A percentile compares a stretch with the other conserved stretches of the same genome.
Conservation (phyloP, 2,113 vertebrate species). For the Lepus europaeus region DNA sequence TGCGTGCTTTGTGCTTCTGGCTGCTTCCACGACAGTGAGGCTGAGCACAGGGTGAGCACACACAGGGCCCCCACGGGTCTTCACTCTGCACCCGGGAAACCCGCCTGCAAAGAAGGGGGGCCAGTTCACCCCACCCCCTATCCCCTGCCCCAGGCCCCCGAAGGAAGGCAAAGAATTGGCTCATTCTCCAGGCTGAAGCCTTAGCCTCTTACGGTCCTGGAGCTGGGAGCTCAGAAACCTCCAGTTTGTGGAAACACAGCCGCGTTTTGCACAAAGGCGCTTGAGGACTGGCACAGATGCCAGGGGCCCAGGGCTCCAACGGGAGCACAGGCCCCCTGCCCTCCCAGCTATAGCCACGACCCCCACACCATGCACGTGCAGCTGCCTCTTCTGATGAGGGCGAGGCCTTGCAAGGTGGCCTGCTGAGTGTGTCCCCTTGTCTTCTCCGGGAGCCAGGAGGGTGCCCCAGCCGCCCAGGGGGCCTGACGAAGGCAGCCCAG, state of each 20-base stretch:
- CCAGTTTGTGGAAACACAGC: background rate
- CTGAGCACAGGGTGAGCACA: background rate
- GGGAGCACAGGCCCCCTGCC: too few species aligned
- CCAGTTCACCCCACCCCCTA: too few species aligned
- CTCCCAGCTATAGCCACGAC: too few species aligned
- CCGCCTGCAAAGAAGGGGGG: background rate
- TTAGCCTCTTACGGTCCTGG: background rate
- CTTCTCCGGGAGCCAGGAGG: background rate
- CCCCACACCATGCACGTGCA: too few species aligned
- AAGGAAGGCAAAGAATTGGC: too few species aligned
- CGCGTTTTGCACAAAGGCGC: background rate
- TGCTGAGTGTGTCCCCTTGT: background rate
- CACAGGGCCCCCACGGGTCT: background rate
- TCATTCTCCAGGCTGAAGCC: background rate
- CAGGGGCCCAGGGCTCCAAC: background rate
- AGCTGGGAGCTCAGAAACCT: background rate
- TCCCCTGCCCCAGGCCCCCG: too few species aligned
- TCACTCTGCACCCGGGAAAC: too few species aligned
- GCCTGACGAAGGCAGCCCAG: background rate
- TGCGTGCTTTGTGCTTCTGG: background rate
- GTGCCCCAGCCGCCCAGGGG: rapidly evolving
- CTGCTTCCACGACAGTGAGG: background rate
- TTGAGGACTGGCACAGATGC: background rate
- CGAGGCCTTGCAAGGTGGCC: too few species aligned
- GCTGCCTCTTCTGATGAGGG: background rate